Evolutionary conservation across 2,888 invertebrate species (phyloP).

Genomic region (Parochlus steinenii): DNA sequence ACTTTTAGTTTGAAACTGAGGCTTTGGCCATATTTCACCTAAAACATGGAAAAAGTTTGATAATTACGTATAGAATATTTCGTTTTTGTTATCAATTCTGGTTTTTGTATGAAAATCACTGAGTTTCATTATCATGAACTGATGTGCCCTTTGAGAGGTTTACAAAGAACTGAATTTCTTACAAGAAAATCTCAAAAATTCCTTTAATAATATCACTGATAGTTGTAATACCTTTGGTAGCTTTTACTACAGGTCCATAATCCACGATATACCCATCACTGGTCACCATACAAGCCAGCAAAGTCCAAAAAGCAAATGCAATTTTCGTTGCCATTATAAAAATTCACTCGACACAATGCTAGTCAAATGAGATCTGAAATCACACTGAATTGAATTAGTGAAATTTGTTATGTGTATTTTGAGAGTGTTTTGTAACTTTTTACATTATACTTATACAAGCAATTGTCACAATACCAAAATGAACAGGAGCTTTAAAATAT

Average conservation of each 20-base stretch:
- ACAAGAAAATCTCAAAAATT: constrained; percentile 11
- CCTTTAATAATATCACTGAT: constrained; percentile 17
- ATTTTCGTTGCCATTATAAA: too few species aligned
- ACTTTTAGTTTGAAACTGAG: constrained; percentile 33
- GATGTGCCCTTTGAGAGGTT: background rate
- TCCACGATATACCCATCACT: constrained; percentile 18
- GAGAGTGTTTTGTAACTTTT: too few species aligned
- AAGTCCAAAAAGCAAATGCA: too few species aligned
- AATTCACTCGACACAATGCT: too few species aligned
- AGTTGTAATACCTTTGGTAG: constrained; percentile 23
- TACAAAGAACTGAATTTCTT: constrained; percentile 4
- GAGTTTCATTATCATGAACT: background rate
- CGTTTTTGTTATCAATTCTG: constrained; percentile 5
- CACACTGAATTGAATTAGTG: too few species aligned
- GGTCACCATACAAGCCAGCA: background rate
- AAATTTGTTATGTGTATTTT: too few species aligned
- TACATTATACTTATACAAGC: too few species aligned
- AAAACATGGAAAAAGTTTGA: background rate
- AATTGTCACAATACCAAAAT: too few species aligned
- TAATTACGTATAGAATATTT: background rate
- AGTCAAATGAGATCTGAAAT: too few species aligned
- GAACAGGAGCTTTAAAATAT: too few species aligned
- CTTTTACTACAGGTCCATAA: constrained; percentile 30
- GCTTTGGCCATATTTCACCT: constrained; percentile 56
- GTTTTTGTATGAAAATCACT: background rate